Evolutionary conservation across 2,888 invertebrate genomes (phyloP).

Genomic region (Neuroscelio doddi): DNA sequence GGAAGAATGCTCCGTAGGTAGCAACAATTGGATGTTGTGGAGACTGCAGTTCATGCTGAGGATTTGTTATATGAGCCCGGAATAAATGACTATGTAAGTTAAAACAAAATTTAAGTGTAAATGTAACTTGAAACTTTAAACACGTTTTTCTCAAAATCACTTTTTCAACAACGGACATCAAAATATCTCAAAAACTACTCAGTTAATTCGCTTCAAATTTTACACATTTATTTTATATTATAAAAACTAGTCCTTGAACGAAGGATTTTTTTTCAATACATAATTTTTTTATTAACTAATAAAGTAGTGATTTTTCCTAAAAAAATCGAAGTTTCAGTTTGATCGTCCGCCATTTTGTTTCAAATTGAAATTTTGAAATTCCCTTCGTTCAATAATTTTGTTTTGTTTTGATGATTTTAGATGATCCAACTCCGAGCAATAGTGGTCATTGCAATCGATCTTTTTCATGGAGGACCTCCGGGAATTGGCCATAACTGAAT

Average conservation of each 20-base stretch:
- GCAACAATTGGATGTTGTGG: conserved; percentile 17
- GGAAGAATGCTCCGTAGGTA: conserved; percentile 38
- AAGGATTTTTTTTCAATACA: background rate
- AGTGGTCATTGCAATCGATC: no score
- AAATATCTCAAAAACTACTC: background rate
- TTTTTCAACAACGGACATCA: background rate
- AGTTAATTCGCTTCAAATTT: background rate
- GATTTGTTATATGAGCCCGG: background rate
- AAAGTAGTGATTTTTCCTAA: background rate
- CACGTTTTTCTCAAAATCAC: conserved; percentile 5
- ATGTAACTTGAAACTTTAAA: background rate
- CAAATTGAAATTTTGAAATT: background rate
- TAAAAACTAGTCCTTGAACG: background rate
- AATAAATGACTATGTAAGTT: conserved; percentile 10
- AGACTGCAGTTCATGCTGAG: conserved; percentile 17
- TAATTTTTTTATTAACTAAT: background rate
- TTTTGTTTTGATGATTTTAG: no score
- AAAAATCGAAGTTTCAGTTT: background rate
- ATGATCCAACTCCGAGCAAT: no score
- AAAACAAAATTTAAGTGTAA: background rate
- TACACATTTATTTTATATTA: background rate
- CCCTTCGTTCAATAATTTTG: background rate
- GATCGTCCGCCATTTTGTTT: background rate
- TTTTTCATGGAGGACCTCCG: no score
- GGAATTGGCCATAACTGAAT: no score